Base-by-base conservation (phyloP, 1,140 invertebrate genomes). In the Prorops nasuta region DNA sequence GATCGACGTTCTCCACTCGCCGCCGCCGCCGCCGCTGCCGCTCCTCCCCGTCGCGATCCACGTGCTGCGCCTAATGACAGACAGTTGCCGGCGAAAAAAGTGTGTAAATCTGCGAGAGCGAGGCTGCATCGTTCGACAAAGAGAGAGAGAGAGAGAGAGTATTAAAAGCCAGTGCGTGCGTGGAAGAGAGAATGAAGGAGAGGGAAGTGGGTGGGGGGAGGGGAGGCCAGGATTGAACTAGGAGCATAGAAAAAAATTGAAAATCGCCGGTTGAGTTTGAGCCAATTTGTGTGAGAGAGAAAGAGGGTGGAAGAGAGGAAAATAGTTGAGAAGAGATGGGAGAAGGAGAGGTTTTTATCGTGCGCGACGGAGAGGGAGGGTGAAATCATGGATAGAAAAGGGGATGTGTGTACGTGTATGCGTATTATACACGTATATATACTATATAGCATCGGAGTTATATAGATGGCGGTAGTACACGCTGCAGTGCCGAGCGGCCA, bases 11-110 rank as follows among this genome's bases (percentile, higher is more conserved):
- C n/a, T n/a, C n/a, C n/a, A n/a, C n/a, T n/a, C n/a, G n/a, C n/a
- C n/a, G n/a, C n/a, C 40, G 41, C 45, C 24, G 16, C 41, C 38
- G 35, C 24, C 14, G 14, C 6, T 32, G 31, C 15, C 44, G 44
- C 32, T 18, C 36, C 21, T 32, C 34, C 40, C 35, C 32, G 44
- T 31, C 40, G n/a, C 38, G 18, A 58, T 63, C 56, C 54, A 59
- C 59, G 56, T 72, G 66, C 67, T 69, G 66, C 72, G 67, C 70
- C 72, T 76, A 77, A 77, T 76, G 73, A 77, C 69, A 74, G 73
- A 74, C 72, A 75, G 72, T 75, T 73, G 66, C 66, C 64, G 56
- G 59, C 58, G 54, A 56, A 72, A 74, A 75, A 72, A 67, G 63
- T 64, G 59, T 67, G 64, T 67, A 64, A 67, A 69, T 69, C 65